phyloP scores from a whole-genome alignment of 2,113 vertebrate species.

The Aspidoscelis tigris region DNA sequence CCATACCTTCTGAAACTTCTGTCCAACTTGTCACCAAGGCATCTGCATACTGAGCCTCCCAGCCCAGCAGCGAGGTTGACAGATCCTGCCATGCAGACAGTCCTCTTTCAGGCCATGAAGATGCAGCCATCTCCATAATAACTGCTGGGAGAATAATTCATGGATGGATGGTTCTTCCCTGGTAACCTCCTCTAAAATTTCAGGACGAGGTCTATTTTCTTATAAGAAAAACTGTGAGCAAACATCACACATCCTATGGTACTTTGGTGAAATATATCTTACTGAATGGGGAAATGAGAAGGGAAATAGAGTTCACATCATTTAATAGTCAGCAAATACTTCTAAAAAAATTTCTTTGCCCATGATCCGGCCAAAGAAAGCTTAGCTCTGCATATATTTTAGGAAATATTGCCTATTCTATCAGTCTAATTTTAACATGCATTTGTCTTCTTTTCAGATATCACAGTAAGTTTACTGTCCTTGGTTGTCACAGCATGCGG shows the following conservation, averaged over 20 bases:
- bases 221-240: neutral
- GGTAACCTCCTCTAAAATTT: too few species aligned
- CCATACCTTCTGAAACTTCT: too few species aligned
- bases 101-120: too few species aligned
- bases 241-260: neutral
- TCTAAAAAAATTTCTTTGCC: neutral
- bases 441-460: constrained; percentile 79
- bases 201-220: neutral
- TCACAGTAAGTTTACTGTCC: constrained; percentile 95
- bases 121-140: too few species aligned
- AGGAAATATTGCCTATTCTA: neutral
- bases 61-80: too few species aligned
- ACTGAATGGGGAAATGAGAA: accelerated
- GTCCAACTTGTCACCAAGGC: too few species aligned
- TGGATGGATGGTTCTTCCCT: too few species aligned
- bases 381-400: neutral
- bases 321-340: neutral
- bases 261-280: neutral
- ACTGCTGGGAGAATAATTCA: too few species aligned
- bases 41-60: too few species aligned
- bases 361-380: accelerated
- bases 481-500: constrained; percentile 97
- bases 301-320: neutral
- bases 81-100: too few species aligned
- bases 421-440: constrained; percentile 20